phyloP scores from a whole-genome alignment of 2,113 vertebrate species.

The Drymodes brunneopygia region DNA sequence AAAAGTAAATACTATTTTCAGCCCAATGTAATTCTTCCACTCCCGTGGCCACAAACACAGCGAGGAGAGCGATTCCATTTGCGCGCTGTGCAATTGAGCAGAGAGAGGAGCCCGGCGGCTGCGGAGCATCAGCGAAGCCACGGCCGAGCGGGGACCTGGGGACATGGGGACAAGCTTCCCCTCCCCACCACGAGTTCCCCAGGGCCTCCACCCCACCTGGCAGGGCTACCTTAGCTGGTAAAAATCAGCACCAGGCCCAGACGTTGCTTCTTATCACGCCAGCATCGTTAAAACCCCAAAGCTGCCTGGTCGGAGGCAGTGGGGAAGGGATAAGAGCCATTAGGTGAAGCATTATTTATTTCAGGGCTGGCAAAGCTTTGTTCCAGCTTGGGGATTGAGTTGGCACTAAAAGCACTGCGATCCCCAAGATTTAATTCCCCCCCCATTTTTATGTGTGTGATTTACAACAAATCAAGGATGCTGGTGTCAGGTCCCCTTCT shows the following conservation, averaged over 20 bases:
- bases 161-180: not conserved
- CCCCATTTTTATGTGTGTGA: not conserved
- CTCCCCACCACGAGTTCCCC: not conserved
- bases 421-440: not conserved
- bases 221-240: not conserved
- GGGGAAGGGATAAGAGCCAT: slow-evolving; percentile 37
- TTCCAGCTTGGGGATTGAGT: slow-evolving; percentile 27
- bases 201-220: not conserved
- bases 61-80: slow-evolving; percentile 60
- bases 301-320: slow-evolving; percentile 19
- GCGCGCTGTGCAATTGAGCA: slow-evolving; percentile 62
- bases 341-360: slow-evolving; percentile 36
- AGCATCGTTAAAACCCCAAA: not conserved
- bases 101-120: slow-evolving; percentile 45
- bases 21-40: slow-evolving; percentile 69
- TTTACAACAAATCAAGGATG: slow-evolving; percentile 39
- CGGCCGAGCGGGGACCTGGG: not conserved
- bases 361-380: slow-evolving; percentile 56
- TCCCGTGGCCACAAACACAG: slow-evolving; percentile 63
- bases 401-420: not conserved
- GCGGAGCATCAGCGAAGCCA: slow-evolving; percentile 30
- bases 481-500: not conserved
- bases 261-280: not conserved
- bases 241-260: slow-evolving; percentile 24
- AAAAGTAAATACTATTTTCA: slow-evolving; percentile 73